Evolutionary conservation across 2,888 invertebrate genomes (phyloP).

Genomic region (Crocallis elinguaria): DNA sequence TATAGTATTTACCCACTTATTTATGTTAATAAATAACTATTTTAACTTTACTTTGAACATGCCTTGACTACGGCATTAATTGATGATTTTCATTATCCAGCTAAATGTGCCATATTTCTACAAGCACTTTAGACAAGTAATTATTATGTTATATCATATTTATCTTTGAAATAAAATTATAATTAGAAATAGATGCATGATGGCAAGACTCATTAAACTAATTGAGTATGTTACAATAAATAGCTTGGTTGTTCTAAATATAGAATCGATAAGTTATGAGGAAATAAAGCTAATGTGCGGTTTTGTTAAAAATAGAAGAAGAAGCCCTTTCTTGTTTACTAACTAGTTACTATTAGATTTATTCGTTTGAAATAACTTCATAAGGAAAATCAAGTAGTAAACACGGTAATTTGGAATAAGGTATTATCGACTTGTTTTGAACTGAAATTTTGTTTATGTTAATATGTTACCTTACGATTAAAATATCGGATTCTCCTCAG

Average conservation of each 20-base stretch:
- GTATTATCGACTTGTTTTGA: slow-evolving; percentile 9
- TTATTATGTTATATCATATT: too few relatives aligned
- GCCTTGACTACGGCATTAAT: too few relatives aligned
- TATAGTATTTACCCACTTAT: too few relatives aligned
- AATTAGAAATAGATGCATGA: neutral
- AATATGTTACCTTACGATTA: neutral
- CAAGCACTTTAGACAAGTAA: too few relatives aligned
- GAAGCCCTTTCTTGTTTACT: neutral
- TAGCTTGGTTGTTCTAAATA: slow-evolving; percentile 20
- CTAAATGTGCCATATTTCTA: too few relatives aligned
- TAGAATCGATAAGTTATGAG: slow-evolving; percentile 24
- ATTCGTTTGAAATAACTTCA: neutral
- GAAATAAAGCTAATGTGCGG: slow-evolving; percentile 18
- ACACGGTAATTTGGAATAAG: slow-evolving; percentile 3
- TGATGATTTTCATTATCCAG: too few relatives aligned
- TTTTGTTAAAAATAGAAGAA: slow-evolving; percentile 29
- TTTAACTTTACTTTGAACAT: too few relatives aligned
- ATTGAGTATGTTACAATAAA: slow-evolving; percentile 1
- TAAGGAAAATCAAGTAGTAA: slow-evolving; percentile 15
- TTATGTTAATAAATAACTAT: too few relatives aligned
- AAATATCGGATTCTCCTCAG: neutral
- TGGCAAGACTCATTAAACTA: neutral
- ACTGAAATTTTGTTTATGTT: neutral
- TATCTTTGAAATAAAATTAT: too few relatives aligned
- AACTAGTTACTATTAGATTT: slow-evolving; percentile 1